These are phyloP conservation scores for Lichenostomus cassidix DNA, from an alignment of 2,113 vertebrate genomes.

Conservation along the genomic window DNA sequence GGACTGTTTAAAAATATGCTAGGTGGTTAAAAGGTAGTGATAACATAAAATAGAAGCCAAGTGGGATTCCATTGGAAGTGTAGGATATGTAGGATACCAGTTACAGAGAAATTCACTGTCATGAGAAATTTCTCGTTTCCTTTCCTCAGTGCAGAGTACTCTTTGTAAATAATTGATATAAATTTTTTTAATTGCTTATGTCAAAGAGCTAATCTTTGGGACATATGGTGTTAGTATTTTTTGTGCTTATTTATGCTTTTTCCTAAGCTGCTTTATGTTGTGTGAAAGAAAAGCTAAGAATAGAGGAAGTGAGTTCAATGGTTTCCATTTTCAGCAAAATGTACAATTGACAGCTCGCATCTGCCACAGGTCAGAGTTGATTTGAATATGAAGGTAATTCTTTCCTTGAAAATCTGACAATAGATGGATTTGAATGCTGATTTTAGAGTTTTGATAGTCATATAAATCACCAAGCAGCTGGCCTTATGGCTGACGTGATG, in stretches of 20 bases:
- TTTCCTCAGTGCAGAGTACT: neutral
- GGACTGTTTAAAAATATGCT: neutral
- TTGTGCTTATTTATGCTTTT: neutral
- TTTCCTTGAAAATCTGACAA: neutral
- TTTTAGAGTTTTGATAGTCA: neutral
- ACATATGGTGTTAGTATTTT: neutral
- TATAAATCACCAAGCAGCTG: neutral
- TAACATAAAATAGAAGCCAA: neutral
- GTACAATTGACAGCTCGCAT: neutral
- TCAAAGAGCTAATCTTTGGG: neutral
- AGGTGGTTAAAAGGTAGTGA: neutral
- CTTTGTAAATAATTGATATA: neutral
- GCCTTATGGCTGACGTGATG: neutral
- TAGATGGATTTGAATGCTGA: neutral
- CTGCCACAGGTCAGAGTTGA: neutral
- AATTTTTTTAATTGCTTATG: neutral
- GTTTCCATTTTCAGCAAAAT: conserved; percentile 5
- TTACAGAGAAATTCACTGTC: neutral
- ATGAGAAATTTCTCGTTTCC: neutral
- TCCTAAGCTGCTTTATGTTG: neutral
- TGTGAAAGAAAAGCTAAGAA: conserved; percentile 5
- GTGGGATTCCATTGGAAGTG: neutral
- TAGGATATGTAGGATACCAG: neutral
- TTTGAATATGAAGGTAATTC: neutral
- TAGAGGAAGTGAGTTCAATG: conserved; percentile 16